Evolutionary conservation across 2,113 vertebrate species (phyloP).

Genomic region (Cichladusa arquata): DNA sequence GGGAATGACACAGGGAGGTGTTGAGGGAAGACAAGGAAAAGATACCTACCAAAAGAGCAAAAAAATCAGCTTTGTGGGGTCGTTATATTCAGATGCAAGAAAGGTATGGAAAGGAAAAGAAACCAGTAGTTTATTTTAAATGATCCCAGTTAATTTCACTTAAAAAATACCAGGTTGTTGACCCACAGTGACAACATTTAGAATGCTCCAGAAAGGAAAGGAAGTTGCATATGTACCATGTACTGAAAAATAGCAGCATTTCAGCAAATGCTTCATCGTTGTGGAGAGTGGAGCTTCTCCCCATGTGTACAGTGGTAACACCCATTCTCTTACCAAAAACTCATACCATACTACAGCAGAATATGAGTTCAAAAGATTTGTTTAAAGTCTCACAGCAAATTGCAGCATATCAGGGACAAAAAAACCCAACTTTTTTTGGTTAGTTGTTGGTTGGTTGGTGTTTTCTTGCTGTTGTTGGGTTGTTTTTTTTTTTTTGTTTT

Average conservation of each 20-base stretch:
- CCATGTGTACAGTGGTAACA: rapidly evolving
- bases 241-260: not conserved
- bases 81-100: not conserved
- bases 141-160: not conserved
- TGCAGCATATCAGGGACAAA: not conserved
- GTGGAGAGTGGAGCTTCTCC: not conserved
- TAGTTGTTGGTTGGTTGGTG: not conserved
- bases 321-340: not conserved
- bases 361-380: not conserved
- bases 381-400: not conserved
- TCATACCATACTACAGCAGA: not conserved
- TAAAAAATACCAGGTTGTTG: no score
- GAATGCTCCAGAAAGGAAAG: not conserved
- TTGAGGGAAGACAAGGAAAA: not conserved
- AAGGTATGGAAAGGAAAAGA: not conserved
- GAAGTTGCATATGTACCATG: rapidly evolving
- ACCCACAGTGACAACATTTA: not conserved
- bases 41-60: no score
- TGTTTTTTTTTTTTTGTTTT: not conserved
- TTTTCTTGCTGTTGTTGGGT: not conserved
- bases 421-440: not conserved
- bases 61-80: not conserved
- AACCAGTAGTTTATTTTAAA: not conserved
- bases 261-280: not conserved
- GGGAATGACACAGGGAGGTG: not conserved